Conservation (phyloP, 2,797 vertebrate species). For the Artibeus lituratus region DNA sequence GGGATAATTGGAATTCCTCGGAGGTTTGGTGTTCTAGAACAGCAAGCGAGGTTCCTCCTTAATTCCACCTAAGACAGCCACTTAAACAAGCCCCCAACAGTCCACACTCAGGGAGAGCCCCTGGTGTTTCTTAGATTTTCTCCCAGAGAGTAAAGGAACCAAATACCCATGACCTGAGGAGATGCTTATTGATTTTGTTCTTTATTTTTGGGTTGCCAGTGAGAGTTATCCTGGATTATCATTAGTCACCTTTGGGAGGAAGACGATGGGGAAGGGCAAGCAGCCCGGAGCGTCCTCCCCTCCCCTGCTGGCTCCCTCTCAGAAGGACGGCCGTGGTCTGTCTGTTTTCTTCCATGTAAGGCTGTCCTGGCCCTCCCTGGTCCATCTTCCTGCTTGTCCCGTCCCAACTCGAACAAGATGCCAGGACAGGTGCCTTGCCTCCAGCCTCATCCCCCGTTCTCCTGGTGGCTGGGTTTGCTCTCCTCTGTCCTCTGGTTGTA, state of each 20-base stretch:
- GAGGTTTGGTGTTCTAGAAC: neutral
- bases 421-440: neutral
- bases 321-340: neutral
- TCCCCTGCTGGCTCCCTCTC: neutral
- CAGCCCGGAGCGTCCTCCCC: neutral
- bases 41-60: neutral
- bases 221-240: neutral
- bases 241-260: neutral
- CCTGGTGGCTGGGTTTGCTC: neutral
- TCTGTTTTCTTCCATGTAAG: neutral
- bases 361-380: neutral
- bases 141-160: neutral
- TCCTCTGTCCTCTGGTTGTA: neutral
- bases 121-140: neutral
- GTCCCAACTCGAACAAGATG: neutral
- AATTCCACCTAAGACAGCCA: neutral
- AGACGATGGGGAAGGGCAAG: neutral
- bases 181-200: neutral
- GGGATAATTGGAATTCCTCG: neutral
- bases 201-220: neutral
- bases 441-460: neutral
- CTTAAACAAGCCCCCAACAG: neutral
- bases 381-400: neutral
- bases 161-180: neutral
- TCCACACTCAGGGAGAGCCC: neutral